These are phyloP conservation scores for Mesaphorura yosii DNA, from an alignment of 1,140 invertebrate species.

Conservation along the genomic window DNA sequence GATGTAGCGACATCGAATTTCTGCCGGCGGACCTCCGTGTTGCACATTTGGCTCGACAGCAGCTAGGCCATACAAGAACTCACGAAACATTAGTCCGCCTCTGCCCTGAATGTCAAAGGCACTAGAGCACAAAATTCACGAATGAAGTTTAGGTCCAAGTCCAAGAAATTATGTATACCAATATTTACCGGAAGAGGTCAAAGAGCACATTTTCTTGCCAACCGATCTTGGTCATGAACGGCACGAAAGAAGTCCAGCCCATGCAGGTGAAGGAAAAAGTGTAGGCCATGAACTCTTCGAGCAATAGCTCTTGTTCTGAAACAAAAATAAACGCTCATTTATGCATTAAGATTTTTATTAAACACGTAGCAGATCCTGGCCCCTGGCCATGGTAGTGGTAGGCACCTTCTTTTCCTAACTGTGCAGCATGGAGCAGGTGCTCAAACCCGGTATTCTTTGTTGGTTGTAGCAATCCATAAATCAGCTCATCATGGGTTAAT, in stretches of 20 bases:
- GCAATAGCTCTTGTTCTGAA: constrained; percentile 39
- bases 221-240: constrained; percentile 36
- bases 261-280: constrained; percentile 35
- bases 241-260: constrained; percentile 34
- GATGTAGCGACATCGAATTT: constrained; percentile 46
- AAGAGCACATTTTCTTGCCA: constrained; percentile 28
- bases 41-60: constrained; percentile 44
- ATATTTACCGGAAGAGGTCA: constrained; percentile 35
- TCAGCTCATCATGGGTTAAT: constrained; percentile 7
- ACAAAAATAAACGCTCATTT: constrained; percentile 18
- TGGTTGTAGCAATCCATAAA: neutral
- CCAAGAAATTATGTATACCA: neutral
- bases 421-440: constrained; percentile 35
- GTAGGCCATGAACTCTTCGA: constrained; percentile 35
- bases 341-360: constrained; percentile 1
- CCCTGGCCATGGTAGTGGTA: neutral
- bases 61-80: constrained; percentile 42
- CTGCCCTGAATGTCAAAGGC: constrained; percentile 38
- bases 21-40: constrained; percentile 45
- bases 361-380: neutral
- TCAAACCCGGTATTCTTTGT: constrained; percentile 30
- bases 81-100: constrained; percentile 37
- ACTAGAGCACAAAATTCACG: constrained; percentile 29
- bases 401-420: constrained; percentile 30
- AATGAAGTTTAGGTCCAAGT: neutral